These are phyloP conservation scores for Meloidogyne chitwoodi DNA, from an alignment of 1,140 invertebrate species.

Conservation along the genomic window DNA sequence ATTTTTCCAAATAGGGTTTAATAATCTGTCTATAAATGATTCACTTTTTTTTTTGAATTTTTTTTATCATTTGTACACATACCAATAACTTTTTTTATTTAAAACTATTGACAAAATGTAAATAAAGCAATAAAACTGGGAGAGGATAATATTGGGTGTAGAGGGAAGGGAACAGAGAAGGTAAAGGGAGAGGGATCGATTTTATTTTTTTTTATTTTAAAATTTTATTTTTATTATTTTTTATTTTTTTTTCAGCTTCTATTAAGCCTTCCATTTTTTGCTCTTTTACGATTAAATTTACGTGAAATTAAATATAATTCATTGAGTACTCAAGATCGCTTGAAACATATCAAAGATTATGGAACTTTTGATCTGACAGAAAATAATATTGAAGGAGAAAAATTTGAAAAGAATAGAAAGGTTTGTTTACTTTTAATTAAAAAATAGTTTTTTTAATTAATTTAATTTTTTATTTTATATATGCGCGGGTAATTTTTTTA, in stretches of 20 bases:
- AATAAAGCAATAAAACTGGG: background rate
- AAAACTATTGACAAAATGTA: background rate
- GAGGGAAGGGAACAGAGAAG: background rate
- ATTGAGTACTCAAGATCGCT: slow-evolving; percentile 45
- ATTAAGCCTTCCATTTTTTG: slow-evolving; percentile 52
- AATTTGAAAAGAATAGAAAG: background rate
- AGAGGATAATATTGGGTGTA: no score
- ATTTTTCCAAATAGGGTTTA: background rate
- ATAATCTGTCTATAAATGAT: background rate
- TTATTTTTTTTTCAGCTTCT: slow-evolving; percentile 39
- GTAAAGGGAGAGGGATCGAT: background rate
- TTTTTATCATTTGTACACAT: no score
- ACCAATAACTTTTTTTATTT: slow-evolving; percentile 2
- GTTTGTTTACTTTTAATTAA: background rate
- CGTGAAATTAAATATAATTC: slow-evolving; percentile 57
- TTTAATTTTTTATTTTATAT: no score
- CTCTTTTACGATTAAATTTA: slow-evolving; percentile 52
- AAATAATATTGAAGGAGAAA: background rate
- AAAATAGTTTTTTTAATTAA: no score
- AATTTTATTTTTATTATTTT: background rate
- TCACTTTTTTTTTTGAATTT: no score
- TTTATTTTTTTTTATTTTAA: background rate
- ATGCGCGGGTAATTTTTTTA: background rate
- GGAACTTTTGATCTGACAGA: slow-evolving; percentile 54
- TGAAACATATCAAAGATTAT: slow-evolving; percentile 36